Percentiles rank a stretch among this genome's conserved stretches.
These are phyloP conservation scores for Heliangelus exortis DNA, from an alignment of 2,797 vertebrate species.

Conservation along the genomic window DNA sequence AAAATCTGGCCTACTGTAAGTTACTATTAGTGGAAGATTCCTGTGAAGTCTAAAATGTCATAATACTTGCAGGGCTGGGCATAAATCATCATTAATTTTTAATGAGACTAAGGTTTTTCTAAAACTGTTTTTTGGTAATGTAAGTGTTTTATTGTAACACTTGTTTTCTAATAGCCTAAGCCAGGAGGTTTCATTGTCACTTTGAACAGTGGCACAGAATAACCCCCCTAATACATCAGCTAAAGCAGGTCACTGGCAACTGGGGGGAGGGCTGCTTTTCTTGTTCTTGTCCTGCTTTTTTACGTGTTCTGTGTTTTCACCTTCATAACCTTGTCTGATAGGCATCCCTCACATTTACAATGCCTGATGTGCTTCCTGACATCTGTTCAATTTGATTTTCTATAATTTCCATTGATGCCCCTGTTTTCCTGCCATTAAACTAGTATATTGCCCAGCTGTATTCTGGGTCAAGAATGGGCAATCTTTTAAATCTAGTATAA, in stretches of 20 bases:
- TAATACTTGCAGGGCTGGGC: background rate
- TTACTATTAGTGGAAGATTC: background rate
- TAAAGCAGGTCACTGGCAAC: background rate
- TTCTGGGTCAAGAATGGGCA: conserved; percentile 69
- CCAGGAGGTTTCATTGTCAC: background rate
- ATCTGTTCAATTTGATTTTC: conserved; percentile 74
- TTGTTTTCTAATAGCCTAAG: background rate
- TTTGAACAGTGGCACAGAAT: background rate
- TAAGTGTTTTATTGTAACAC: background rate
- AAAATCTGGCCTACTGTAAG: background rate
- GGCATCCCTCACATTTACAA: conserved; percentile 68
- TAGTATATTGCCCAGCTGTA: conserved; percentile 67
- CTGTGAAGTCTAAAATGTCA: background rate
- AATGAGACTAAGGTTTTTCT: background rate
- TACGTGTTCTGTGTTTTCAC: conserved; percentile 53
- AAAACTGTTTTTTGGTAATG: background rate
- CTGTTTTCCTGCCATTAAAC: conserved; percentile 70
- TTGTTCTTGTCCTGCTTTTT: conserved; percentile 23
- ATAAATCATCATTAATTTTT: background rate
- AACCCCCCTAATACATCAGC: background rate
- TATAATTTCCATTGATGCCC: conserved; percentile 71
- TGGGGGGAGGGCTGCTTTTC: background rate
- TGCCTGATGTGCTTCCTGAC: conserved; percentile 67
- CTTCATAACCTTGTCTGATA: conserved; percentile 64
- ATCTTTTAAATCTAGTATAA: conserved; percentile 71